These are phyloP conservation scores for Sebastes nivosus DNA, from an alignment of 2,797 vertebrate species.

Conservation along the genomic window DNA sequence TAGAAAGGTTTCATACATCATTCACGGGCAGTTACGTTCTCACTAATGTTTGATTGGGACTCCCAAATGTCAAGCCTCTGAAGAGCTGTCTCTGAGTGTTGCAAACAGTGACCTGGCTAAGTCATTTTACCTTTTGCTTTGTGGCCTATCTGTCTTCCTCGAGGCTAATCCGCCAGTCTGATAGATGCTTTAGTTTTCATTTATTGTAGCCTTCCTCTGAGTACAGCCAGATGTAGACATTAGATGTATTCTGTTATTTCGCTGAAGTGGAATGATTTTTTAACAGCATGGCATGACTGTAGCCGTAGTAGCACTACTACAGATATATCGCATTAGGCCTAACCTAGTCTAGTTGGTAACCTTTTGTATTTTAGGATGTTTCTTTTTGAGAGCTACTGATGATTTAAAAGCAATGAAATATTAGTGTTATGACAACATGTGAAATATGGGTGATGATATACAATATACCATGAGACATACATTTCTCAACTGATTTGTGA, in stretches of 20 bases:
- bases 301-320: slow-evolving; percentile 64
- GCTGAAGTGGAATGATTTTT: slow-evolving; percentile 65
- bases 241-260: slow-evolving; percentile 60
- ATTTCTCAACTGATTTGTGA: not conserved
- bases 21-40: slow-evolving; percentile 18
- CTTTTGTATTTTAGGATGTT: slow-evolving; percentile 60
- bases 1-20: slow-evolving; percentile 7
- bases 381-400: slow-evolving; percentile 71
- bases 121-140: slow-evolving; percentile 71
- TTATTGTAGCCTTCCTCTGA: slow-evolving; percentile 54
- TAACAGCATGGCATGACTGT: slow-evolving; percentile 80
- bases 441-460: slow-evolving; percentile 1
- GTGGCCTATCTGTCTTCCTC: slow-evolving; percentile 71
- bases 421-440: slow-evolving; percentile 14
- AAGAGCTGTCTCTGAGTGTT: slow-evolving; percentile 78
- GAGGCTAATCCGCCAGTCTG: slow-evolving; percentile 69
- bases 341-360: slow-evolving; percentile 69
- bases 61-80: slow-evolving; percentile 49
- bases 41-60: slow-evolving; percentile 29
- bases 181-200: slow-evolving; percentile 74
- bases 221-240: slow-evolving; percentile 66
- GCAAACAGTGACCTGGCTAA: slow-evolving; percentile 73
- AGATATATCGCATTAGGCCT: slow-evolving; percentile 64
- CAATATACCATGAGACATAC: not conserved
- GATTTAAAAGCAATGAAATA: slow-evolving; percentile 17